Conservation (phyloP, 2,888 invertebrate genomes). For the Oegoconia quadripuncta region DNA sequence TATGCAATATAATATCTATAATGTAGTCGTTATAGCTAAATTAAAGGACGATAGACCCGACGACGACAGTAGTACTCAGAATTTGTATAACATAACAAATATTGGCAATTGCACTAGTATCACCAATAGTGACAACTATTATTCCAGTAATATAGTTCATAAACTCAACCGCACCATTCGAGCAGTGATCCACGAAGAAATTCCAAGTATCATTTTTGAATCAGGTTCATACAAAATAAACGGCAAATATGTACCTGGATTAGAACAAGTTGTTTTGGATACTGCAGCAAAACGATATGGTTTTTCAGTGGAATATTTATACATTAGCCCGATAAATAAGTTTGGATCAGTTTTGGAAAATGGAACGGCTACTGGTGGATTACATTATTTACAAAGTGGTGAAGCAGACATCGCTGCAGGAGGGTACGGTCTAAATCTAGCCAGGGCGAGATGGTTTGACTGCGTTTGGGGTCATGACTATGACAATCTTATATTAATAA, state of each 20-base stretch:
- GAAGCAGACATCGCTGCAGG: slow-evolving; percentile 14
- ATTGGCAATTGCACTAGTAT: slow-evolving; percentile 13
- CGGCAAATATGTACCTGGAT: slow-evolving; percentile 1
- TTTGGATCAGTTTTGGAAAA: slow-evolving; percentile 5
- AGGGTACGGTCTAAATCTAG: slow-evolving; percentile 12
- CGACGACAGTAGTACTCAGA: slow-evolving; percentile 16
- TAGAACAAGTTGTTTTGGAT: slow-evolving; percentile 7
- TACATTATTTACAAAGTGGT: slow-evolving; percentile 6
- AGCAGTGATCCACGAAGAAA: slow-evolving; percentile 11
- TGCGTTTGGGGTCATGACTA: slow-evolving; percentile 13
- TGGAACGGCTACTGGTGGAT: slow-evolving; percentile 10
- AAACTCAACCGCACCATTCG: slow-evolving; percentile 13
- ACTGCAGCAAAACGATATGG: slow-evolving; percentile 1
- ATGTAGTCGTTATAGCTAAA: slow-evolving; percentile 1
- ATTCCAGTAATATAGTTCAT: slow-evolving; percentile 5
- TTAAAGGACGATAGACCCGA: background rate
- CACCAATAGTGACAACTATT: slow-evolving; percentile 1
- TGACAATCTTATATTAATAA: slow-evolving; percentile 4
- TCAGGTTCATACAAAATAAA: background rate
- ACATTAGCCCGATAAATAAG: background rate
- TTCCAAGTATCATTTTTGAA: slow-evolving; percentile 10
- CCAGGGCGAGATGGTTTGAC: slow-evolving; percentile 11
- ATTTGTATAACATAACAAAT: slow-evolving; percentile 5
- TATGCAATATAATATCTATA: slow-evolving; percentile 3
- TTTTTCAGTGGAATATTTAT: background rate